Evolutionary conservation across 2,113 vertebrate species (phyloP).

Genomic region (Hemichromis elongatus): DNA sequence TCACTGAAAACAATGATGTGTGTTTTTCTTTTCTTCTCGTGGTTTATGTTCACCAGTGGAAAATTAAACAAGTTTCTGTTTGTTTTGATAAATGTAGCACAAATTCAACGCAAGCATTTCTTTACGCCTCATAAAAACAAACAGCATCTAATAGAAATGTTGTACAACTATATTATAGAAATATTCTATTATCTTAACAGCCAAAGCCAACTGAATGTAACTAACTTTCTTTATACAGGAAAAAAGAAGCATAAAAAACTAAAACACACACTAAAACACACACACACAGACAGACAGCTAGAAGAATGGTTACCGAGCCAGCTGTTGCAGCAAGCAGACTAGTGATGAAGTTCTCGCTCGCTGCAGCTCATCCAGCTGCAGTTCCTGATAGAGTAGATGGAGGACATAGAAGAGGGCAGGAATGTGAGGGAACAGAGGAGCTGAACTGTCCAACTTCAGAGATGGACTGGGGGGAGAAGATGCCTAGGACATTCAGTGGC

Average conservation of each 20-base stretch:
- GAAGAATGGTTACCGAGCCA: constrained; percentile 81
- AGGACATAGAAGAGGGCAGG: constrained; percentile 92
- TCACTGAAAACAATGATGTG: constrained; percentile 8
- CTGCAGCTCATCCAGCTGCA: constrained; percentile 91
- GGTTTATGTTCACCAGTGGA: neutral
- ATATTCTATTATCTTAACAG: neutral
- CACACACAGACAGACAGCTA: neutral
- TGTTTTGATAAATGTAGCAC: neutral
- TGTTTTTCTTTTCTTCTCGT: neutral
- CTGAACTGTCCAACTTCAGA: constrained; percentile 83
- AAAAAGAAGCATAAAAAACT: neutral
- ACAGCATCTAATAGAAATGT: neutral
- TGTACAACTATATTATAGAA: neutral
- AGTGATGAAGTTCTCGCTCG: constrained; percentile 82
- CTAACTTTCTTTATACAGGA: neutral
- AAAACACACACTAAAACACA: neutral
- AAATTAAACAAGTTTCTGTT: neutral
- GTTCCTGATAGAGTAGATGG: constrained; percentile 92
- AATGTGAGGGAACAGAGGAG: constrained; percentile 87
- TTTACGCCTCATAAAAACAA: neutral
- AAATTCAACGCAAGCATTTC: neutral
- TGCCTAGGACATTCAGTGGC: neutral
- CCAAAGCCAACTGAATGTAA: neutral
- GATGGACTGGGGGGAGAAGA: constrained; percentile 52
- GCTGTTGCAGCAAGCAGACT: constrained; percentile 87